phyloP scores from a whole-genome alignment of 2,113 vertebrate genomes.

The Chloroceryle aenea region DNA sequence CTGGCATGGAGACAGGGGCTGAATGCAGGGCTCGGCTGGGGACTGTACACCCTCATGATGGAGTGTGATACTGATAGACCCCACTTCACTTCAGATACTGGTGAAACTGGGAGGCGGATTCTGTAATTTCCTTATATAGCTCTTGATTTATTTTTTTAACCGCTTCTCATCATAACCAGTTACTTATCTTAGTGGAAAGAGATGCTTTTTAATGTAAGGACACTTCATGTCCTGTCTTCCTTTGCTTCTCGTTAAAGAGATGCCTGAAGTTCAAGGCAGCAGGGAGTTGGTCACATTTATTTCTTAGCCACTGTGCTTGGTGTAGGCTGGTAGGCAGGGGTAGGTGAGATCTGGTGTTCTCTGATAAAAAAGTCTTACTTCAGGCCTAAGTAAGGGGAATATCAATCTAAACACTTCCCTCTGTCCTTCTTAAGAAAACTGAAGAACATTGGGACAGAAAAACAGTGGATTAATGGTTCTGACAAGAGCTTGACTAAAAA shows the following conservation, averaged over 20 bases:
- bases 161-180: not conserved
- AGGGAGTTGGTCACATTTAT: not conserved
- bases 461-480: not conserved
- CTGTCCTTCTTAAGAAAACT: not conserved
- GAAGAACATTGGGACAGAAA: not conserved
- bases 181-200: not conserved
- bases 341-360: not conserved
- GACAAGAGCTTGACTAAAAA: not conserved
- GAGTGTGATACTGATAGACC: not conserved
- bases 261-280: not conserved
- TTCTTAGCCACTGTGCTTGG: not conserved
- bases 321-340: not conserved
- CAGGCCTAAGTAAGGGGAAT: not conserved
- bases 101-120: not conserved
- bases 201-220: not conserved
- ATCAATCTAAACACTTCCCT: not conserved
- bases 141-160: not conserved
- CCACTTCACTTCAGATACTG: not conserved
- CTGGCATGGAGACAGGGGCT: not conserved
- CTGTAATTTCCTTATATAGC: not conserved
- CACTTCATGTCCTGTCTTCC: not conserved
- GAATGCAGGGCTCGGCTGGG: not conserved
- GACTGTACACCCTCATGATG: fast-evolving
- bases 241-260: not conserved
- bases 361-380: not conserved